phyloP scores from a whole-genome alignment of 2,888 invertebrate species.

The Sinopyrophorus schimmeli region DNA sequence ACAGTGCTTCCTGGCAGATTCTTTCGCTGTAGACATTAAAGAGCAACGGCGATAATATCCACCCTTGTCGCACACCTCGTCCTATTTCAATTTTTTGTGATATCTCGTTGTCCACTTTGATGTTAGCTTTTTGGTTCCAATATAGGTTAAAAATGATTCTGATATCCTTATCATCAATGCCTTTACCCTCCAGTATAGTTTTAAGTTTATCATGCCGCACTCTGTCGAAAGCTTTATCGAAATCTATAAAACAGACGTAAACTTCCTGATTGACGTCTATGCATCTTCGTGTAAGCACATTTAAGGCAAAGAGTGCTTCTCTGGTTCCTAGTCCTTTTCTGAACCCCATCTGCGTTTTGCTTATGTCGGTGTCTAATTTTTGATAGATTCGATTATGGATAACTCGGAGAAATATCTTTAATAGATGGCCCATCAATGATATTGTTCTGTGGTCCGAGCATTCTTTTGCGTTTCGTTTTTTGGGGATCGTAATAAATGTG shows the following conservation, averaged over 20 bases:
- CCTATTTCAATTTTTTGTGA: background rate
- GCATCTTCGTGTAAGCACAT: too few relatives aligned
- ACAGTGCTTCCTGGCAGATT: background rate
- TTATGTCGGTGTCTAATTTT: background rate
- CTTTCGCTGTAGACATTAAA: conserved; percentile 2
- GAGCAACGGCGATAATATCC: background rate
- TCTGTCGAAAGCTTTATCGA: too few relatives aligned
- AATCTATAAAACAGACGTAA: too few relatives aligned
- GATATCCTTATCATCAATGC: conserved; percentile 1
- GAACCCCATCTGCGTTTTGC: conserved; percentile 1
- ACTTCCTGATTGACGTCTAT: too few relatives aligned
- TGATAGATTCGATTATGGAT: background rate
- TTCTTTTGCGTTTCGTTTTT: conserved; percentile 22
- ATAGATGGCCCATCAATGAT: background rate
- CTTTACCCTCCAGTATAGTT: background rate
- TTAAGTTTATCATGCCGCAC: too few relatives aligned
- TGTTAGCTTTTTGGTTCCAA: background rate
- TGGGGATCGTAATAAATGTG: conserved; percentile 25
- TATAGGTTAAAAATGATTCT: conserved; percentile 1
- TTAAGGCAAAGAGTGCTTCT: background rate
- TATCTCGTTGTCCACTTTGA: background rate
- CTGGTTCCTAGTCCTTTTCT: background rate
- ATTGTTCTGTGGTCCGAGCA: conserved; percentile 10
- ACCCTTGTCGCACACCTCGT: conserved; percentile 5
- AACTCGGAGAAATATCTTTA: background rate